These are phyloP conservation scores for Pseudomyrmex concolor DNA, from an alignment of 1,140 invertebrate genomes.

Conservation along the genomic window DNA sequence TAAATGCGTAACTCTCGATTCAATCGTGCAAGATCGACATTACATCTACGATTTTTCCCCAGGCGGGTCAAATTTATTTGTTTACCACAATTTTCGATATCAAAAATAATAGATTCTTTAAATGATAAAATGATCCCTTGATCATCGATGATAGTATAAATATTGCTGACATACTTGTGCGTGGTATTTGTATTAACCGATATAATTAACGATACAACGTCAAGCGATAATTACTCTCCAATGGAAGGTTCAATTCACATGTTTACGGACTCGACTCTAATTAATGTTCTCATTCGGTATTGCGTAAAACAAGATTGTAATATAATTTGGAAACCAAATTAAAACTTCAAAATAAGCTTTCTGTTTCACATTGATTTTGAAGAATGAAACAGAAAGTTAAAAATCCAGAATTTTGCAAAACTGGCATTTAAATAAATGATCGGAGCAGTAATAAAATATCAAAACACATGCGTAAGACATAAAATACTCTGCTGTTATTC, in stretches of 20 bases:
- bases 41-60: not conserved
- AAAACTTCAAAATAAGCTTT: too few relatives aligned
- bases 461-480: not conserved
- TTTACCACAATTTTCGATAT: conserved; percentile 20
- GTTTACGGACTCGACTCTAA: not conserved
- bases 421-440: too few relatives aligned
- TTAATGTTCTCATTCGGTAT: too few relatives aligned
- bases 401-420: too few relatives aligned
- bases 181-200: not conserved
- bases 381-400: too few relatives aligned
- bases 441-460: too few relatives aligned
- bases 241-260: not conserved
- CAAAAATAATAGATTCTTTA: not conserved
- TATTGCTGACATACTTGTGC: not conserved
- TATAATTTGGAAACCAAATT: too few relatives aligned
- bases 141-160: not conserved
- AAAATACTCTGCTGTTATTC: conserved; percentile 5
- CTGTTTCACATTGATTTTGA: too few relatives aligned
- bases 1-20: conserved; percentile 1
- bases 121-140: not conserved
- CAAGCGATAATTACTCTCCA: conserved; percentile 3
- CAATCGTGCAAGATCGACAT: not conserved
- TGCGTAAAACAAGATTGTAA: too few relatives aligned
- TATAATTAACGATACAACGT: conserved; percentile 3
- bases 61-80: not conserved